A percentile compares a stretch with the other conserved stretches of the same genome.
Conservation (phyloP, 2,888 invertebrate genomes). For the Adelognathus sp. region DNA sequence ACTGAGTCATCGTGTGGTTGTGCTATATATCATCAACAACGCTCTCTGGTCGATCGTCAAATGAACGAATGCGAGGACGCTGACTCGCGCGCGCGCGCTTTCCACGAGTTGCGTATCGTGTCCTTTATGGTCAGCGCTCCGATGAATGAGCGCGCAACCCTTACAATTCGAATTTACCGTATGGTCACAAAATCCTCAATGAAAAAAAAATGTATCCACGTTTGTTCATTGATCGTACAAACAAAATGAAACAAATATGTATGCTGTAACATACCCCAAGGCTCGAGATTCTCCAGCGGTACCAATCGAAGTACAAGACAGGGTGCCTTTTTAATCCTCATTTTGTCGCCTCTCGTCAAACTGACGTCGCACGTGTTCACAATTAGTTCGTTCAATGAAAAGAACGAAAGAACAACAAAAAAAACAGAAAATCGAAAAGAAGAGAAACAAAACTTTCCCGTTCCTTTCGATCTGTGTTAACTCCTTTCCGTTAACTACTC, state of each 20-base stretch:
- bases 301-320: constrained; percentile 85
- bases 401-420: neutral
- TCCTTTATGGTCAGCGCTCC: constrained; percentile 6
- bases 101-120: constrained; percentile 13
- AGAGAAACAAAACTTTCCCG: neutral
- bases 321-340: constrained; percentile 86
- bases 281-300: constrained; percentile 81
- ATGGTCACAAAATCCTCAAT: neutral
- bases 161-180: neutral
- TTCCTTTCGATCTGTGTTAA: neutral
- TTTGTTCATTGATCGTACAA: no score
- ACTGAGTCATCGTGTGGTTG: constrained; percentile 56
- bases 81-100: constrained; percentile 14
- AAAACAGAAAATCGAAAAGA: constrained; percentile 6
- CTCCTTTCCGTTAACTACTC: constrained; percentile 6
- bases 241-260: neutral
- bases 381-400: neutral
- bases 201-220: neutral
- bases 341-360: constrained; percentile 71
- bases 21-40: no score
- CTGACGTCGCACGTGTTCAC: constrained; percentile 41
- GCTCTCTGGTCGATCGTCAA: constrained; percentile 43
- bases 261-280: constrained; percentile 73
- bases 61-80: constrained; percentile 39
- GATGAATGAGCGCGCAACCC: neutral